Base-by-base conservation (phyloP, 1,140 invertebrate genomes). In the Trichomalopsis sarcophagae region DNA sequence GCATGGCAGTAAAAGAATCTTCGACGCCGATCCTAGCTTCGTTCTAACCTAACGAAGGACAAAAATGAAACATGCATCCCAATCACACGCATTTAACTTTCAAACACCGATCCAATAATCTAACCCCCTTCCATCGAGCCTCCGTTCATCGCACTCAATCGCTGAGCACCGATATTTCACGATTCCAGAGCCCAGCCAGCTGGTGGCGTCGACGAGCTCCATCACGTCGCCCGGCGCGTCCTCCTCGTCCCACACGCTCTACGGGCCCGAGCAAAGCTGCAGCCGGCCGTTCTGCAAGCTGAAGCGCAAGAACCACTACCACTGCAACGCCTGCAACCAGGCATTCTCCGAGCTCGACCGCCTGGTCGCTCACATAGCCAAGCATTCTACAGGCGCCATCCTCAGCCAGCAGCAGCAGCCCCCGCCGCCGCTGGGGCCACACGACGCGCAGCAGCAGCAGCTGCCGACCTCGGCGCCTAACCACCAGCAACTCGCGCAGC, bases 311-410 rank as follows among this genome's bases (percentile, higher is more conserved):
- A 95, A 97, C 86, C 97, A 98, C 90, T 97, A 96, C 88, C 97
- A 98, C 90, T 98, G 97, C 91, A 96, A 96, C 89, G 94, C 96
- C n/a, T 98, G 97, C 92, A 97, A 97, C 92, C 97, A 97, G 91
- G 96, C 96, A 6, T 96, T 96, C 89, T 96, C 95, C 2, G 96
- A 96, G 86, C 87, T 96, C 30, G 95, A 96, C 81, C 94, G 95
- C 84, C 91, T 96, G 62, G 93, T 95, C 27, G 94, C 95, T 9
- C 96, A 96, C 90, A 94, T 96, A n/a, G 94, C 95, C 11, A 96
- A 96, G 89, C 96, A 96, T 88, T 95, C 94, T 84, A 94, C 94
- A 14, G 94, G 95, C 14, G 95, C 94, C 6, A 94, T 93, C 9
- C 86, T 93, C 7, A 92, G 91, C 77, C 92, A 93, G 62, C 92